Evolutionary conservation across 2,113 vertebrate genomes (phyloP), one percentile per base, ranked within the genome.

Genomic region (Cyprinodon brontotheroides): DNA sequence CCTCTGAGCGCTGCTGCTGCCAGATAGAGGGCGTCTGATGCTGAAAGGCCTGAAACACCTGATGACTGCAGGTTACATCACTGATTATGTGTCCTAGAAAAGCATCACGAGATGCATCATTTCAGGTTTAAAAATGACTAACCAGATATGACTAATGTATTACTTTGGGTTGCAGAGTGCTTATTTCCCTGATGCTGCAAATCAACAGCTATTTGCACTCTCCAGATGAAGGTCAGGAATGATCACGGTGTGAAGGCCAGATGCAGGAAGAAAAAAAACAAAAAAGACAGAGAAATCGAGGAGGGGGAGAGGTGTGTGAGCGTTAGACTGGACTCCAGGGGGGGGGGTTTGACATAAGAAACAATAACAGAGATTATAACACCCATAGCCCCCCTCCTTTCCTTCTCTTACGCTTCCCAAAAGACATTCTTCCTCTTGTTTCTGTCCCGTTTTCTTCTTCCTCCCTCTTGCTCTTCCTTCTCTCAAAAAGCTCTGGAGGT

Each of bases 401-500:
- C 68, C 72, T 79, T 68, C 62, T 82, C 72, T 91, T 93, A 88
- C 90, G 93, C 90, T 91, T 88, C 94, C 83, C 83, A 86, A 80
- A 82, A 89, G 80, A 78, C 65, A 57, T 74, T 74, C 79, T 70
- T 47, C 79, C 81, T 69, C 78, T 69, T 86, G 72, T 61, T 72
- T 83, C 85, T 63, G 78, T 82, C 83, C 74, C 68, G 68, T 74
- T 79, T 84, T 77, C 68, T 73, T 87, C 82, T 67, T 86, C 86
- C 65, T 77, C 41, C 71, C 61, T 75, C 9, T 76, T 48, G 72
- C 79, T 72, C 6, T 41, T 88, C 81, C 94, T 93, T 93, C 92
- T 94, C 89, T 92, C 94, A 92, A 94, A 57, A 94, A 94, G 94
- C 95, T 94, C 95, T 94, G 45, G 91, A 95, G 95, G 93, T 93